A percentile compares a stretch with the other conserved stretches of the same genome.
These are phyloP conservation scores for Apodemus agrarius DNA, from an alignment of 2,797 vertebrate species.

Conservation along the genomic window DNA sequence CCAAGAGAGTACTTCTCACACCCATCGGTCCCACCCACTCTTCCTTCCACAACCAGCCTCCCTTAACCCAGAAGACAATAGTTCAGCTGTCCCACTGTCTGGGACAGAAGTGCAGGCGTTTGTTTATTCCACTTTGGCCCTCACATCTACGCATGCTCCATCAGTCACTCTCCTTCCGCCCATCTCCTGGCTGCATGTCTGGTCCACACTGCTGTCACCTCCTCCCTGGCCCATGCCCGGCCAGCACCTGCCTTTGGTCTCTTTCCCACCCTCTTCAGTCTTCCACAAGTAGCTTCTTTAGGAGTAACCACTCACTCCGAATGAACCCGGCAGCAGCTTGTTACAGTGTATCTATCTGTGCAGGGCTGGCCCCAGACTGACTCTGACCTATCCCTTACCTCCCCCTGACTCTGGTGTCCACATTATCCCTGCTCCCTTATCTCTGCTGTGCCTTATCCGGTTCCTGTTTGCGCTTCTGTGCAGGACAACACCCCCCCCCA, in stretches of 20 bases:
- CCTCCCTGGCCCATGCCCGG: neutral
- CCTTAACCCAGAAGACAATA: neutral
- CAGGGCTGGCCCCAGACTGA: neutral
- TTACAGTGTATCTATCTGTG: rapidly evolving
- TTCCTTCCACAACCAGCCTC: neutral
- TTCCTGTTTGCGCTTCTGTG: neutral
- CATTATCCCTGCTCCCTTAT: neutral
- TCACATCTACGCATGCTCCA: too few relatives aligned
- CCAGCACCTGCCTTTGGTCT: neutral
- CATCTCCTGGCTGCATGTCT: neutral
- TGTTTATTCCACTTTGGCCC: neutral
- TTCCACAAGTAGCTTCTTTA: neutral
- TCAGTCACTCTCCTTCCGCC: too few relatives aligned
- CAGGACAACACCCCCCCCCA: neutral
- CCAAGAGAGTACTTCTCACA: neutral
- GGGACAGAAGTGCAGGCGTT: neutral
- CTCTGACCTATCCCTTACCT: neutral
- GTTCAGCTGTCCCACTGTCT: neutral
- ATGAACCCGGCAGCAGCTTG: neutral
- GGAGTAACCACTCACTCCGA: neutral
- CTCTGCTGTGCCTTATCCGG: neutral
- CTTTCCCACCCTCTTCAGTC: rapidly evolving
- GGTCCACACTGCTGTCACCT: rapidly evolving
- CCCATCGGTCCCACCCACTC: neutral
- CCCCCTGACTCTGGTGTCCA: rapidly evolving